A percentile compares a stretch with the other conserved stretches of the same genome.
phyloP scores from a whole-genome alignment of 2,113 vertebrate species.

The rat (Rattus norvegicus) region DNA sequence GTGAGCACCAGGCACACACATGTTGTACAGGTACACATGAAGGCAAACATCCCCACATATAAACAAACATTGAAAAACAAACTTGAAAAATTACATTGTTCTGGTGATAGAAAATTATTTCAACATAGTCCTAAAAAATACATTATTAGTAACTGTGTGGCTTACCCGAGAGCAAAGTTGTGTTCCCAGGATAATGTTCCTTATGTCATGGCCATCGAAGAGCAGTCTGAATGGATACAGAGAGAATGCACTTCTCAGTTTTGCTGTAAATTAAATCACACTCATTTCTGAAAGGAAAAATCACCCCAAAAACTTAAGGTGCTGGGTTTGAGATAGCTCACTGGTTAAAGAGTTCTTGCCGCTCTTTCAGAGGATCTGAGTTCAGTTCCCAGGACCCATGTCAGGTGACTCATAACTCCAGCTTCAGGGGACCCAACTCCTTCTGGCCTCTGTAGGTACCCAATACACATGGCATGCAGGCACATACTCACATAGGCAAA shows the following conservation, averaged over 20 bases:
- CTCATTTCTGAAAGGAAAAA: conserved; percentile 65
- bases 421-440: neutral
- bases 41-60: neutral
- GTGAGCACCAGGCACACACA: neutral
- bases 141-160: neutral
- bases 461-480: neutral
- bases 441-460: neutral
- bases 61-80: neutral
- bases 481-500: neutral
- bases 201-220: conserved; percentile 68
- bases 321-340: neutral
- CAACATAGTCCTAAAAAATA: neutral
- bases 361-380: neutral
- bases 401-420: neutral
- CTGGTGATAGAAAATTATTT: neutral
- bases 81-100: neutral
- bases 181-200: conserved; percentile 43
- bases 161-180: conserved; percentile 58
- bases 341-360: neutral
- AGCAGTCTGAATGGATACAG: neutral
- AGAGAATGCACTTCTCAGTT: conserved; percentile 37
- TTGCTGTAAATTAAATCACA: conserved; percentile 68
- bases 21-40: neutral
- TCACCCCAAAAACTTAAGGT: conserved; percentile 24
- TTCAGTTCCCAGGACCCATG: neutral